These are phyloP conservation scores for Parasteatoda tepidariorum DNA, from an alignment of 1,140 invertebrate species.

Conservation along the genomic window DNA sequence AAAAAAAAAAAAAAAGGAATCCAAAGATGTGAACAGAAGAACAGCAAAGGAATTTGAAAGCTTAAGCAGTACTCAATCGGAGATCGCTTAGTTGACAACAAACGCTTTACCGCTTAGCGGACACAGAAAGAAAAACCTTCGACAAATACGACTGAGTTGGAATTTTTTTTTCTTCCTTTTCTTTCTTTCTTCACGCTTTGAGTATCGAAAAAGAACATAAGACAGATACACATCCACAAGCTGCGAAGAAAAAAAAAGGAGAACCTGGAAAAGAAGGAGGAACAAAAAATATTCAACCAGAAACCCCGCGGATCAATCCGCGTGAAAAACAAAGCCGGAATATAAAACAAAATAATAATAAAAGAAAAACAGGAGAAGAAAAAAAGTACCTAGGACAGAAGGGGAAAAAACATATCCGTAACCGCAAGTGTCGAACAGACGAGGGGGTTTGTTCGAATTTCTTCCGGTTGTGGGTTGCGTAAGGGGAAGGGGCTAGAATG, in stretches of 20 bases:
- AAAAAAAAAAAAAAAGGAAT: no score
- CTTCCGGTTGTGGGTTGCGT: conserved; percentile 41
- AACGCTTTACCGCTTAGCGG: neutral
- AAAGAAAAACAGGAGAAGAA: neutral
- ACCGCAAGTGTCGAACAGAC: conserved; percentile 48
- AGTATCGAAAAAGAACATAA: conserved; percentile 24
- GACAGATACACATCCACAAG: neutral
- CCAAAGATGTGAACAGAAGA: neutral
- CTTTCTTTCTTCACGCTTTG: neutral
- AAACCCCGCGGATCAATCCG: conserved; percentile 40
- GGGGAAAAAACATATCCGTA: conserved; percentile 46
- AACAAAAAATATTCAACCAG: neutral
- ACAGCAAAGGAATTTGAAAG: conserved; percentile 24
- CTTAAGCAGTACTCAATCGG: conserved; percentile 38
- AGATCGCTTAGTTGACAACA: neutral
- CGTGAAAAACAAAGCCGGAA: conserved; percentile 54
- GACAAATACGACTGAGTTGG: conserved; percentile 22
- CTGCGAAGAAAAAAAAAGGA: neutral
- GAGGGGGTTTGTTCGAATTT: conserved; percentile 55
- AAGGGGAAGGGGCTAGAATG: neutral
- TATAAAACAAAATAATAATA: conserved; percentile 8
- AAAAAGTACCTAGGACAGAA: conserved; percentile 1
- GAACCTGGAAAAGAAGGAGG: neutral
- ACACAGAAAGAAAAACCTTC: neutral
- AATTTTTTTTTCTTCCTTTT: conserved; percentile 15